A percentile compares a stretch with the other conserved stretches of the same genome.
phyloP scores from a whole-genome alignment of 2,113 vertebrate species.

The Centrocercus urophasianus region DNA sequence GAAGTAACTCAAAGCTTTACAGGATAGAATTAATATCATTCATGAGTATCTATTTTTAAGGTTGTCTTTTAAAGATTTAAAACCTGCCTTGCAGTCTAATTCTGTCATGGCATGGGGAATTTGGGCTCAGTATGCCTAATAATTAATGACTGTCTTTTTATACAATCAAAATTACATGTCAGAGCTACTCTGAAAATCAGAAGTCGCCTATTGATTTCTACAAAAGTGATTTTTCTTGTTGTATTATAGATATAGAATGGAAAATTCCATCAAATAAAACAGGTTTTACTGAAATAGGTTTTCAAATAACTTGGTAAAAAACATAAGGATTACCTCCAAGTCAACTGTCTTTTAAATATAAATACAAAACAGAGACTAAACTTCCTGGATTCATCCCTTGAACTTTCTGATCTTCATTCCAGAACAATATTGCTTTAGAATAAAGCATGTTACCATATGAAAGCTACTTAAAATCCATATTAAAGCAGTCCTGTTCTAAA shows the following conservation, averaged over 20 bases:
- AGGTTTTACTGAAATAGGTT: constrained; percentile 7
- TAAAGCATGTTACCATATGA: background rate
- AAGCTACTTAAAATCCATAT: constrained; percentile 27
- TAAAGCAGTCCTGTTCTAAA: constrained; percentile 17
- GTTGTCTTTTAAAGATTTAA: constrained; percentile 26
- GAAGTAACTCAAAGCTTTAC: constrained; percentile 36
- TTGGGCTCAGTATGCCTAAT: background rate
- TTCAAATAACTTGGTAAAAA: constrained; percentile 11
- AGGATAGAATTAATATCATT: constrained; percentile 3
- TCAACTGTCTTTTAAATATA: constrained; percentile 22
- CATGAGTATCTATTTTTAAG: background rate
- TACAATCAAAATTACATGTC: background rate
- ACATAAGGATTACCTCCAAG: background rate
- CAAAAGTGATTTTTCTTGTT: background rate
- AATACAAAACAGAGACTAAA: constrained; percentile 9
- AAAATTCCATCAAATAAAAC: constrained; percentile 9
- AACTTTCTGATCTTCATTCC: constrained; percentile 15
- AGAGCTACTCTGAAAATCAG: background rate
- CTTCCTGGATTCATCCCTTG: background rate
- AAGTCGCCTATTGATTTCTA: constrained; percentile 4
- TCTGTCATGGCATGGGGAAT: background rate
- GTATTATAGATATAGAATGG: background rate
- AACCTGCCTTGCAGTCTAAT: background rate
- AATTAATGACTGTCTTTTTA: constrained; percentile 21
- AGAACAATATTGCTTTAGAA: constrained; percentile 25